Conservation (phyloP, 2,797 vertebrate genomes). For the Acanthis flammea region DNA sequence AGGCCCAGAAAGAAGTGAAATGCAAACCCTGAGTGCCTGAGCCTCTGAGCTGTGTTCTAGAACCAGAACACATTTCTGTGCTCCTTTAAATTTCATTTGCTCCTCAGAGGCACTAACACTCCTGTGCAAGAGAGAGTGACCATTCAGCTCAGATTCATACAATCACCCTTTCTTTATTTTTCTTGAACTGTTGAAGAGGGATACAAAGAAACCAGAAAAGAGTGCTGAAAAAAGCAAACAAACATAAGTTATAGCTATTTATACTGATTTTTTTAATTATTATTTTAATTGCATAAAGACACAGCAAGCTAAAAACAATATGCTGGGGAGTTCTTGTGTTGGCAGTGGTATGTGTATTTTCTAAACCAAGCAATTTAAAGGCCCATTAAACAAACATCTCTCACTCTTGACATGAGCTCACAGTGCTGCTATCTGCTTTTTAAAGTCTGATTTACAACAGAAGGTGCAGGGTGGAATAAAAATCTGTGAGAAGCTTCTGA, state of each 20-base stretch:
- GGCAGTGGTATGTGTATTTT: slow-evolving; percentile 2
- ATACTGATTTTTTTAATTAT: neutral
- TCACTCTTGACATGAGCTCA: slow-evolving; percentile 49
- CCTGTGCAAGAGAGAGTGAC: neutral
- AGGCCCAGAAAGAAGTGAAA: neutral
- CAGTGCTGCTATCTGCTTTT: slow-evolving; percentile 33
- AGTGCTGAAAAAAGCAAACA: neutral
- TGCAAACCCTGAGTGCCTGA: neutral
- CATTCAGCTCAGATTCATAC: neutral
- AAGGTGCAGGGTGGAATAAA: slow-evolving; percentile 29
- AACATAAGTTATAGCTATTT: neutral
- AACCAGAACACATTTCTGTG: neutral
- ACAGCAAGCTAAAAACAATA: neutral
- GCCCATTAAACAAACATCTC: slow-evolving; percentile 58
- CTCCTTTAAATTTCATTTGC: neutral
- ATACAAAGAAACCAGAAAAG: neutral
- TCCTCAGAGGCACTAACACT: neutral
- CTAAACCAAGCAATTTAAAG: slow-evolving; percentile 57
- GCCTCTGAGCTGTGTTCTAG: neutral
- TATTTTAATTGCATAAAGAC: neutral
- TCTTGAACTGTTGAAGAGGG: neutral
- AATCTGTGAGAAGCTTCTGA: neutral
- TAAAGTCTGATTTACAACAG: slow-evolving; percentile 53
- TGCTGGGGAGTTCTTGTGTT: neutral
- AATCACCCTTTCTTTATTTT: neutral